These are phyloP conservation scores for Scrobipalpa costella DNA, from an alignment of 2,888 invertebrate genomes.

Conservation along the genomic window DNA sequence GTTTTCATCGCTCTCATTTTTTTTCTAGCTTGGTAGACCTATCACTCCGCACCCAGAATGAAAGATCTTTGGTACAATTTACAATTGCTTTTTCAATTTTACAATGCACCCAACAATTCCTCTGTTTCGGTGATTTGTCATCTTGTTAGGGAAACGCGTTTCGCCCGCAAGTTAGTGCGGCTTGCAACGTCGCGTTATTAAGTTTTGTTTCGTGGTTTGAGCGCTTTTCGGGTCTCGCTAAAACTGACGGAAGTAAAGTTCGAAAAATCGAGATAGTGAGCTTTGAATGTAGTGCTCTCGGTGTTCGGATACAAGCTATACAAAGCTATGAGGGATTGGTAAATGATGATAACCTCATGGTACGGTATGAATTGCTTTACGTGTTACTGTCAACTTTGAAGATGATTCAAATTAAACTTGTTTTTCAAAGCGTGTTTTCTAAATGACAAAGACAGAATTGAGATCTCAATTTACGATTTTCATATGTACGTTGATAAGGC, in stretches of 20 bases:
- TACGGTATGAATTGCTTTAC: too few species aligned
- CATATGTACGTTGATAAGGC: too few species aligned
- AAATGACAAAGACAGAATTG: too few species aligned
- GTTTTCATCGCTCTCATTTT: too few species aligned
- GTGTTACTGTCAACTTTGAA: not conserved
- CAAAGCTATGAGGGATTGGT: too few species aligned
- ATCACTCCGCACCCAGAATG: too few species aligned
- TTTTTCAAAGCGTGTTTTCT: too few species aligned
- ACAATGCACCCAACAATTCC: conserved; percentile 52
- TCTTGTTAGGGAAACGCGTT: conserved; percentile 26
- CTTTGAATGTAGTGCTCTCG: not conserved
- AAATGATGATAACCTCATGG: not conserved
- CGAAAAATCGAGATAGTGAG: conserved; percentile 9
- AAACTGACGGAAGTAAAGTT: conserved; percentile 5
- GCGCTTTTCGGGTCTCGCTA: conserved; percentile 8
- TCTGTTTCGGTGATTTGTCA: conserved; percentile 41
- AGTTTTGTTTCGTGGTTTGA: conserved; percentile 19
- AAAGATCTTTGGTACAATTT: too few species aligned
- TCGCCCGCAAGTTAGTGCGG: not conserved
- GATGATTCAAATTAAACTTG: too few species aligned
- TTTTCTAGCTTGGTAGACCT: too few species aligned
- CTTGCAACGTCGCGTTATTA: conserved; percentile 16
- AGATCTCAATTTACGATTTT: too few species aligned
- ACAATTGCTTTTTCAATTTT: conserved; percentile 67
- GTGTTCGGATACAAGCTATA: not conserved